Evolutionary conservation across 2,888 invertebrate species (phyloP), one percentile per base, ranked within the genome.

Genomic region (Nomada lathburiana): DNA sequence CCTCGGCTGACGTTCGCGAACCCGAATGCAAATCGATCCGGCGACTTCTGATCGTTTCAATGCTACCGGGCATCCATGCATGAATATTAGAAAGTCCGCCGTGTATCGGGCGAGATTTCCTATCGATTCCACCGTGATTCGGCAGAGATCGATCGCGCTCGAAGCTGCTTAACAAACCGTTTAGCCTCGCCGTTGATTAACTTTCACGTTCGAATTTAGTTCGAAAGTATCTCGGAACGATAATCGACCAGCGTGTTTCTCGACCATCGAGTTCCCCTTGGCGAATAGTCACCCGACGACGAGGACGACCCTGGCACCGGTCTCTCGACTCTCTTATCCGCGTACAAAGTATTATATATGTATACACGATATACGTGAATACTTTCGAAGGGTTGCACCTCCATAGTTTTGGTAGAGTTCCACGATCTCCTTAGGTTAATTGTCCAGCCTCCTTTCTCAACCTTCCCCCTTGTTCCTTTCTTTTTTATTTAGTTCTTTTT

Each of bases 141-240:
- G 72, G 52, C 64, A 55, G 29, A 52, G 16, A 69, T 67, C 70
- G 69, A 74, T 81, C 65, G 13, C 62, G 60, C 60, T 65, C 59
- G 52, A 62, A 44, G 62, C 67, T 53, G 47, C 65, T 42, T 65
- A 65, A 47, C 79, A 42, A 42, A 55, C 36, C 69, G 52, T 26
- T 53, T 57, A n/a, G 65, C 64, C 64, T 23, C 63, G 29, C 26
- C 65, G 76, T 62, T 82, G 82, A 83, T 83, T 83, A 77, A 82
- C 83, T 83, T 83, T 83, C 83, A 83, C 83, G 67, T 62, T 82
- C 72, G 60, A 23, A 69, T 44, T 55, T 65, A 60, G 67, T 26
- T 83, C 63, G 83, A 83, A 82, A 83, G 82, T 77, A 73, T 36
- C 70, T 55, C 44, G 74, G 29, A 67, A 71, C 52, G 68, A 75